Percentiles rank a stretch among this genome's conserved stretches.
Evolutionary conservation across 2,113 vertebrate species (phyloP).

Genomic region (Caloenas nicobarica): DNA sequence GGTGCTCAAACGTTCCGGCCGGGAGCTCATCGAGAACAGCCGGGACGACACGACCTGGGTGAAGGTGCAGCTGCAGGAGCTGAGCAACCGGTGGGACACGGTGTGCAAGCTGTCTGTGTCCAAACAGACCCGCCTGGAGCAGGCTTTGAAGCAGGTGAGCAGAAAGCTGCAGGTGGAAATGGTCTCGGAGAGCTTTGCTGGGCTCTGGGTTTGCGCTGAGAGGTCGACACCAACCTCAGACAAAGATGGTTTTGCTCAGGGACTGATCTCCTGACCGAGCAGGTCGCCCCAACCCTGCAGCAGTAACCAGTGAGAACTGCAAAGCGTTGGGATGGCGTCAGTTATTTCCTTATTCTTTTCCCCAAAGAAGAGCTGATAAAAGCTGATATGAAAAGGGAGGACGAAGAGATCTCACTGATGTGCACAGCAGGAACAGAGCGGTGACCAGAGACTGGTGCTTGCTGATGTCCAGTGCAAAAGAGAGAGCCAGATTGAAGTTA

Average conservation of each 20-base stretch:
- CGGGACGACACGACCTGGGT: slow-evolving; percentile 96
- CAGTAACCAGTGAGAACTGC: neutral
- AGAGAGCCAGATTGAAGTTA: fast-evolving
- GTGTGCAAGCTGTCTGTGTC: slow-evolving; percentile 94
- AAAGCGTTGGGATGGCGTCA: neutral
- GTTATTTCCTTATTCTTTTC: fast-evolving
- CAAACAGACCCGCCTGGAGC: slow-evolving; percentile 93
- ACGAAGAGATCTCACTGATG: fast-evolving
- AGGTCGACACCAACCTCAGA: too few species aligned
- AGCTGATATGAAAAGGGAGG: neutral
- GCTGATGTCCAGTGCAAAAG: neutral
- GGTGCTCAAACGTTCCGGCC: slow-evolving; percentile 92
- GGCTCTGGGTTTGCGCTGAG: neutral
- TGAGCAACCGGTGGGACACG: slow-evolving; percentile 96
- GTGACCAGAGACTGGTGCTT: neutral
- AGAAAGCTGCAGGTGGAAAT: fast-evolving
- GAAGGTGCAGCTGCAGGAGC: slow-evolving; percentile 95
- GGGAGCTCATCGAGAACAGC: slow-evolving; percentile 93
- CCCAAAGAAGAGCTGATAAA: neutral
- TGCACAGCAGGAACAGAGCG: neutral
- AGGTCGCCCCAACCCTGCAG: neutral
- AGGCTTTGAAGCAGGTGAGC: slow-evolving; percentile 92
- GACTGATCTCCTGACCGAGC: neutral
- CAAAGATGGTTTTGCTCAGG: neutral
- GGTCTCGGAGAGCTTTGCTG: fast-evolving